These are phyloP conservation scores for Apodemus sylvaticus DNA, from an alignment of 2,113 vertebrate species.

Conservation along the genomic window DNA sequence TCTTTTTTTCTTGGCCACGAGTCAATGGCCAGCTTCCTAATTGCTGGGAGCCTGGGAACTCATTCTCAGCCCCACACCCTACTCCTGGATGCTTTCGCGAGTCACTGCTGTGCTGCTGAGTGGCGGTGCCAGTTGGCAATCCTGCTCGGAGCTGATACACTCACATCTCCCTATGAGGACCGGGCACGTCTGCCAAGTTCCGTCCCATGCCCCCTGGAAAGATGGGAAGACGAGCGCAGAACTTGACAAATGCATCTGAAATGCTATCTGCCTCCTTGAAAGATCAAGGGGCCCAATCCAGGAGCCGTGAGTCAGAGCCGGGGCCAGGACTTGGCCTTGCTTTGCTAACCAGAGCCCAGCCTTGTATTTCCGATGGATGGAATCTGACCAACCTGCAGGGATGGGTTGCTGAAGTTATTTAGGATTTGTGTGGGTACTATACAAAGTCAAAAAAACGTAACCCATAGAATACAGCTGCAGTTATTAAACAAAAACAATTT, in stretches of 20 bases:
- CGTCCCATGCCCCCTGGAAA: background rate
- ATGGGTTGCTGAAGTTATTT: background rate
- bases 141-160: background rate
- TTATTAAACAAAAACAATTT: background rate
- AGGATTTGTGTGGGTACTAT: background rate
- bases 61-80: background rate
- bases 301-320: background rate
- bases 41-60: background rate
- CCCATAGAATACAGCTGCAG: background rate
- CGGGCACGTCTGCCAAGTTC: background rate
- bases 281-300: background rate
- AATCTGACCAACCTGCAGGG: background rate
- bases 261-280: background rate
- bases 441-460: background rate
- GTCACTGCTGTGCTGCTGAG: constrained; percentile 26
- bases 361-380: background rate
- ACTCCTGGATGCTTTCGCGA: background rate
- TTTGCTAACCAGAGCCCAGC: background rate
- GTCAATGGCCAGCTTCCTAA: constrained; percentile 12
- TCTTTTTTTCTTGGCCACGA: background rate
- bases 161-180: background rate
- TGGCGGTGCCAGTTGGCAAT: constrained; percentile 18
- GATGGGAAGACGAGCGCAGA: constrained; percentile 1
- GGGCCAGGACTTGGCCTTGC: background rate
- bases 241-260: constrained; percentile 3